Percentiles rank a stretch among this genome's conserved stretches.
Evolutionary conservation across 1,140 invertebrate species (phyloP).

Genomic region (Macrosteles quadrilineatus): DNA sequence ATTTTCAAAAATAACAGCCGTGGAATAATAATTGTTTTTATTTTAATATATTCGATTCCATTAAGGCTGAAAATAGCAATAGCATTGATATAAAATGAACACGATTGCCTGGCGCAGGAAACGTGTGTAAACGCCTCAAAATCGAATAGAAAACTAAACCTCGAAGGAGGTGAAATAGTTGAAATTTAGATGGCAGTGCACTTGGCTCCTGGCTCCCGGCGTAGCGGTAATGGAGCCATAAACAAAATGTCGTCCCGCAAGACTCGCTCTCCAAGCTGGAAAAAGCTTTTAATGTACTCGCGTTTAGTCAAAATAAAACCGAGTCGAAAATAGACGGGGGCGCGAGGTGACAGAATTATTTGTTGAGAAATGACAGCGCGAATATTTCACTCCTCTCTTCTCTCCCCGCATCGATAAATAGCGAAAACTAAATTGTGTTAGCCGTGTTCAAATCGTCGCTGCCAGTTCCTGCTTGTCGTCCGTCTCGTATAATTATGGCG

Average conservation of each 20-base stretch:
- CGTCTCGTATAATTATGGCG: constrained; percentile 8
- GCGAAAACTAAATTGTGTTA: neutral
- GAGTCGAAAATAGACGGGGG: neutral
- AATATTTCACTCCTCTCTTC: neutral
- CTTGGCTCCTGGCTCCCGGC: constrained; percentile 5
- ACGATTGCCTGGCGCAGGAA: too few relatives aligned
- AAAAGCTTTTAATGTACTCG: constrained; percentile 16
- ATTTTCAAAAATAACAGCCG: too few relatives aligned
- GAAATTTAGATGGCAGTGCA: constrained; percentile 16
- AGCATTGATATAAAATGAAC: too few relatives aligned
- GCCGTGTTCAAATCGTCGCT: neutral
- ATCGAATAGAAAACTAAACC: constrained; percentile 7
- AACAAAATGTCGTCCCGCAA: constrained; percentile 16
- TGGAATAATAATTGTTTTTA: too few relatives aligned
- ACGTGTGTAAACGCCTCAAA: neutral
- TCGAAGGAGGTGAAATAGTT: constrained; percentile 8
- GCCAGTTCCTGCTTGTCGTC: neutral
- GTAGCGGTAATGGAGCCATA: constrained; percentile 12
- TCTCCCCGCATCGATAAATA: neutral
- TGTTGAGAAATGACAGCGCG: neutral
- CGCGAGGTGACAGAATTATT: neutral
- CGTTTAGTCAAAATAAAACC: neutral
- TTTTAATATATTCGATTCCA: too few relatives aligned
- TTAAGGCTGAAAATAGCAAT: too few relatives aligned
- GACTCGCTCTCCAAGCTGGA: constrained; percentile 12